A percentile compares a stretch with the other conserved stretches of the same genome.
Evolutionary conservation across 2,888 invertebrate species (phyloP).

Genomic region (Zeuzera pyrina): DNA sequence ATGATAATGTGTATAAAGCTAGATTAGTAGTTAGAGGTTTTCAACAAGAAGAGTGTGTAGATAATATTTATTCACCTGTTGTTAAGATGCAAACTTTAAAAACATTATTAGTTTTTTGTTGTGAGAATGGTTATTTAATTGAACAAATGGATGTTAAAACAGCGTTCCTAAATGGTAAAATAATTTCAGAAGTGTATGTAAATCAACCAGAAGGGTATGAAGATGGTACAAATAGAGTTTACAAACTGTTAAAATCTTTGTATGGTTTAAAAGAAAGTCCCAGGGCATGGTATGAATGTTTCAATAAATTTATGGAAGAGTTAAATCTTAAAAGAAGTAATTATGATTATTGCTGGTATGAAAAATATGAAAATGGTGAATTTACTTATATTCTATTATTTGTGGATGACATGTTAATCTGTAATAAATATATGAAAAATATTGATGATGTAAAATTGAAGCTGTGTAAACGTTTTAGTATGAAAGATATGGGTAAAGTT

Average conservation of each 20-base stretch:
- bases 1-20: not conserved
- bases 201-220: not conserved
- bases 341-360: not conserved
- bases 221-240: not conserved
- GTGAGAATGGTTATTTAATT: not conserved
- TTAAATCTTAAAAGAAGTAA: not conserved
- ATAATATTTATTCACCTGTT: not conserved
- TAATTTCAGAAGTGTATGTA: not conserved
- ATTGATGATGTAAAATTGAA: not conserved
- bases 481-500: not conserved
- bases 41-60: not conserved
- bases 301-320: not conserved
- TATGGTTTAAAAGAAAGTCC: conserved; percentile 4
- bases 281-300: conserved; percentile 3
- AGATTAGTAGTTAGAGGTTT: not conserved
- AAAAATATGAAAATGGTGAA: not conserved
- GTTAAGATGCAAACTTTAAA: too few species aligned
- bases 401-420: not conserved
- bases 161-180: not conserved
- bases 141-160: not conserved
- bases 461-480: not conserved
- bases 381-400: not conserved
- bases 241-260: not conserved
- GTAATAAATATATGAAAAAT: not conserved
- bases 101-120: too few species aligned